Base-by-base conservation (phyloP, 1,140 invertebrate genomes). In the Drosophila auraria region DNA sequence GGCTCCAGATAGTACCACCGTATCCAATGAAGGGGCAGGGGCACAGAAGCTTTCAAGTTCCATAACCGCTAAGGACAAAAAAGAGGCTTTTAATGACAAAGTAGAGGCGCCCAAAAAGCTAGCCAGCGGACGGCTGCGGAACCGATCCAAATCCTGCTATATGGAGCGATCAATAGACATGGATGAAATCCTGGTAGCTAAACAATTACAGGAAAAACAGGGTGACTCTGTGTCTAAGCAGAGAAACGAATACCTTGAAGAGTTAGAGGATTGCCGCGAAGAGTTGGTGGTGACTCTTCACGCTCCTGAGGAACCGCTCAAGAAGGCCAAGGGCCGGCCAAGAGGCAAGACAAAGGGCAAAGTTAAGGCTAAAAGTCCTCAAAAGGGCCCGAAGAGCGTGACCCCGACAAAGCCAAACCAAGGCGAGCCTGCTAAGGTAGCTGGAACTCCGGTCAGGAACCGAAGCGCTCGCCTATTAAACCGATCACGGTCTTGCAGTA, bases 131-230 rank as follows among this genome's bases (percentile, higher is more conserved):
- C 20, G 36, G 5, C 14, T 78, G 2, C 25, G 42, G 20, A 78
- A 45, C 40, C 47, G 76, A 36, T 57, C 76, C 23, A 79, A 54
- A 15, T 79, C 77, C 3, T 57, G 59, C 5, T 70, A 47, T 25
- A 59, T 59, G 9, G 74, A 78, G 11, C 38, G 50, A 5, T 30
- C 49, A 5, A 8, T n/a, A 11, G 30, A 30, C 30, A 5, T 25
- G 4, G 53, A 58, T 15, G 30, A 45, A 14, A 23, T 14, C 5
- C 6, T 20, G 27, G 11, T 15, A 3, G 17, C 3, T 11, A 3
- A 30, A 42, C 14, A 56, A n/a, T 15, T 27, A 20, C 9, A 42
- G 15, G 11, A 49, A 25, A 40, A 14, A 9, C 3, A 40, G 14
- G 9, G 1, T 3, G 11, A 30, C 25, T 9, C 8, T n/a, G 0